Evolutionary conservation across 1,140 invertebrate genomes (phyloP).

Genomic region (Drosophila nebulosa): DNA sequence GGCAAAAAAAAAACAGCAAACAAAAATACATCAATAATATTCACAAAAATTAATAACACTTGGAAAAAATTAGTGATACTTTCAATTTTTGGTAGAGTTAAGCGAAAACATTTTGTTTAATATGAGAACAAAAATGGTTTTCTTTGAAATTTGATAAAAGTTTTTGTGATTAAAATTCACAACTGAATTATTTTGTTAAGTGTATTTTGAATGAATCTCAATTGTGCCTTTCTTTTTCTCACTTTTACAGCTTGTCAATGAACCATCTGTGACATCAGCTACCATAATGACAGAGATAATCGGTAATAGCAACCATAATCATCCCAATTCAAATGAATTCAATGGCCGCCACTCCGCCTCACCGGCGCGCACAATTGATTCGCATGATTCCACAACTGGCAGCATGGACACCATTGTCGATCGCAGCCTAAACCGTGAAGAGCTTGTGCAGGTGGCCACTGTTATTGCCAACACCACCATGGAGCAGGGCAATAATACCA

Average conservation of each 20-base stretch:
- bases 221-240: not conserved
- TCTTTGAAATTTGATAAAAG: not conserved
- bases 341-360: constrained; percentile 71
- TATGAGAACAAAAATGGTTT: no score
- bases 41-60: not conserved
- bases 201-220: not conserved
- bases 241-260: constrained; percentile 35
- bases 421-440: constrained; percentile 63
- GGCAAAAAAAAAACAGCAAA: not conserved
- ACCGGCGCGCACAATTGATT: constrained; percentile 74
- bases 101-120: no score
- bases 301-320: constrained; percentile 13
- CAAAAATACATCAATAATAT: not conserved
- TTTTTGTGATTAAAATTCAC: not conserved
- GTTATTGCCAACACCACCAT: constrained; percentile 40
- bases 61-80: not conserved
- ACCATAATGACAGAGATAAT: constrained; percentile 48
- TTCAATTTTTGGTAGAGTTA: not conserved
- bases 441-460: constrained; percentile 49
- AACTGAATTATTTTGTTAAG: not conserved
- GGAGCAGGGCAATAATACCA: constrained; percentile 68
- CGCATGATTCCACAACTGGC: constrained; percentile 72
- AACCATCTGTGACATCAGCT: constrained; percentile 33
- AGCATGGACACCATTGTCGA: constrained; percentile 80
- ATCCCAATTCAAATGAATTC: constrained; percentile 20